Conservation (phyloP, 1,140 invertebrate genomes). For the Drosophila carrolli region DNA sequence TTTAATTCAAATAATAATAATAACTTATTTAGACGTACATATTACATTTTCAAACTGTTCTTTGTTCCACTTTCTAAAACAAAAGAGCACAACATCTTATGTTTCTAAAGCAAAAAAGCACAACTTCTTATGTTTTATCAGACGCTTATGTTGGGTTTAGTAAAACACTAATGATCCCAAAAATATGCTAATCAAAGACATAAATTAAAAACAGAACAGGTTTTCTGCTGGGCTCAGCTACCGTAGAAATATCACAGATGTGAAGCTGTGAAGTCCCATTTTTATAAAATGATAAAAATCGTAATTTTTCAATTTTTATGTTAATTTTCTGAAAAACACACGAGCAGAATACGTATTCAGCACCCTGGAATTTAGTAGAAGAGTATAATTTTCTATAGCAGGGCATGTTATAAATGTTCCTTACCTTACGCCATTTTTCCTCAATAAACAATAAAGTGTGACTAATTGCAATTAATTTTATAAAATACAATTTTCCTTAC, state of each 20-base stretch:
- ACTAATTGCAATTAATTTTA: no score
- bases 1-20: not conserved
- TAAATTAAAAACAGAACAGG: slow-evolving; percentile 50
- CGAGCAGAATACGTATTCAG: no score
- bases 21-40: not conserved
- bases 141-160: slow-evolving; percentile 22
- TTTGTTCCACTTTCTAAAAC: slow-evolving; percentile 27
- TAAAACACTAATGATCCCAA: slow-evolving; percentile 43
- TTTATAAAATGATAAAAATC: not conserved
- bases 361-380: no score
- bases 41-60: not conserved
- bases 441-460: no score
- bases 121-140: not conserved
- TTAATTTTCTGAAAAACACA: no score
- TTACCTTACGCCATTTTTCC: no score
- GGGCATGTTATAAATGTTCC: no score
- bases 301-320: no score
- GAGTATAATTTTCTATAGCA: no score
- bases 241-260: slow-evolving; percentile 24
- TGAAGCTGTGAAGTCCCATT: not conserved
- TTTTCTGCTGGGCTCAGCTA: slow-evolving; percentile 36
- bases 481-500: not conserved
- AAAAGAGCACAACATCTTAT: not conserved
- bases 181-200: slow-evolving; percentile 51
- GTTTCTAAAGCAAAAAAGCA: slow-evolving; percentile 1